Base-by-base conservation (phyloP, 2,888 invertebrate species). In the Ophioninae sp. region DNA sequence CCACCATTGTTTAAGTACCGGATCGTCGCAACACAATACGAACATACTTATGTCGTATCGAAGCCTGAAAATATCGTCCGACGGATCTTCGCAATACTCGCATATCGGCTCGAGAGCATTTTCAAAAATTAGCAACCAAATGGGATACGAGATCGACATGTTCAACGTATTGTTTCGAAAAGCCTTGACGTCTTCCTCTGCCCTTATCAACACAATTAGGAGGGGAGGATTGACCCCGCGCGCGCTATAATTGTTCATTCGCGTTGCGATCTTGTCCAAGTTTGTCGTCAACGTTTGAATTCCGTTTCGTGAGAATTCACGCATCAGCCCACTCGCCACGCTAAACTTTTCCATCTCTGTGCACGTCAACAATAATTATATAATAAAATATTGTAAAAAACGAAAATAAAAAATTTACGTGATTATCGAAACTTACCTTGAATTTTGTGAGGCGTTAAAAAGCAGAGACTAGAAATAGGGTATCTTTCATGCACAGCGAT, bases 41-140 rank as follows among this genome's bases (percentile, higher is more conserved):
- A 91, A 63, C 89, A 91, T 88, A 74, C 88, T 86, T 7, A 89
- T 88, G 61, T 88, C 82, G 81, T 90, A 90, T 6, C 80, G 72
- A 0, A 91, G 39, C 56, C 87, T 73, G 39, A 91, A 89, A 1
- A 82, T 69, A 67, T 90, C 90, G 9, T 75, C 82, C 1, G 23
- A n/a, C 0, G 89, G 87, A 17, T 83, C 39, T 9, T 58, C 59
- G 75, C 90, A 89, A 69, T 83, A 79, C 17, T 76, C 8, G 61
- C 85, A 78, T 30, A 87, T 30, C 30, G 87, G 75, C 5, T 41
- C 79, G 2, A 64, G 39, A 1, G 83, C 69, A 20, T 83, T 68
- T 20, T 78, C 61, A 39, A 91, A 91, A 64, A 91, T 84, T 9
- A 91, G 44, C 10, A 91, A 41, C 91, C 91, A 91, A 6, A 85